These are phyloP conservation scores for Orthonevra nobilis DNA, from an alignment of 2,888 invertebrate species.

Conservation along the genomic window DNA sequence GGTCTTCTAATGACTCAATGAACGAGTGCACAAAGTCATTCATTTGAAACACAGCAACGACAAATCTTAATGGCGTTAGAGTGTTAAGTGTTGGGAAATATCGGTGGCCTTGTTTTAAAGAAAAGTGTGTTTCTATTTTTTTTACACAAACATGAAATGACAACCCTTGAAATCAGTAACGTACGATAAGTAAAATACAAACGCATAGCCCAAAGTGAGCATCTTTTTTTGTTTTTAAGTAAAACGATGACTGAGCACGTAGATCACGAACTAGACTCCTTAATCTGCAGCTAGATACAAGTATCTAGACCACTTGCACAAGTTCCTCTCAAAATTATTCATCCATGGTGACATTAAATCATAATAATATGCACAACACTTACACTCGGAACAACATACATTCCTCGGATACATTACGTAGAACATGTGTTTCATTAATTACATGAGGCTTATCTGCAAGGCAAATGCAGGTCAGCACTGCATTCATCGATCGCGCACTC, in stretches of 20 bases:
- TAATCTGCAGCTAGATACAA: no score
- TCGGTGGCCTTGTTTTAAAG: no score
- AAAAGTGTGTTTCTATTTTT: no score
- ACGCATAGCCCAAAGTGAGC: no score
- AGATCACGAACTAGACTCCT: slow-evolving; percentile 20
- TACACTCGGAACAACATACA: background rate
- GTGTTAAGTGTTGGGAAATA: no score
- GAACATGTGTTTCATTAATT: slow-evolving; percentile 62
- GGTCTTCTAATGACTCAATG: background rate
- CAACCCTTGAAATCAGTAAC: no score
- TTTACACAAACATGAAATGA: no score
- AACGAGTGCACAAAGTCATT: no score
- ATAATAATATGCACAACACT: slow-evolving; percentile 35
- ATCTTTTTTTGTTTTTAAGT: no score
- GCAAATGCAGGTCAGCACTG: slow-evolving; percentile 62
- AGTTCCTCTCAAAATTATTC: slow-evolving; percentile 14
- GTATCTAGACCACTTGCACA: slow-evolving; percentile 13
- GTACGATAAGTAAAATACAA: no score
- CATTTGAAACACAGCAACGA: no score
- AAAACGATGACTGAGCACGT: slow-evolving; percentile 18
- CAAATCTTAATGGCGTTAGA: no score
- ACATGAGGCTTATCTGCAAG: slow-evolving; percentile 55
- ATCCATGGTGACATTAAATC: slow-evolving; percentile 34
- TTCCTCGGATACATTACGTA: slow-evolving; percentile 4
- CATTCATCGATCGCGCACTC: slow-evolving; percentile 19